Evolutionary conservation across 2,113 vertebrate genomes (phyloP).

Genomic region (Dunckerocampus dactyliophorus): DNA sequence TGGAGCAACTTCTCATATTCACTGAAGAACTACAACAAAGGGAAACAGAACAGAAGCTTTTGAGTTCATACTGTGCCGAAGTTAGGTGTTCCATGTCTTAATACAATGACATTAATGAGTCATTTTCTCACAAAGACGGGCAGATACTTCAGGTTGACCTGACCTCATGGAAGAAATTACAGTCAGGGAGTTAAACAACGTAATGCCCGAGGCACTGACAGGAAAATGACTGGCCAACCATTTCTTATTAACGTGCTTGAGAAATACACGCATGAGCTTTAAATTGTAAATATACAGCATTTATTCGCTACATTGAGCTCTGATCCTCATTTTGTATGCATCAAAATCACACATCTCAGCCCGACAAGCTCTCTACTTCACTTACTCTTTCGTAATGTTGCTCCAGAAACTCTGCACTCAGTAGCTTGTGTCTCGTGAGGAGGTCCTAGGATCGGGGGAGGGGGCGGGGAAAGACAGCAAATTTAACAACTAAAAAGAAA

Average conservation of each 20-base stretch:
- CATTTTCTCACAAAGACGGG: constrained; percentile 14
- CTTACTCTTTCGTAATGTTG: constrained; percentile 94
- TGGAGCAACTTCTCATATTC: constrained; percentile 97
- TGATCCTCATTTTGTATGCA: neutral
- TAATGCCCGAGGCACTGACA: neutral
- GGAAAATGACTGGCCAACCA: neutral
- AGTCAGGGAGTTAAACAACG: neutral
- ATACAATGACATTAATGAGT: constrained; percentile 31
- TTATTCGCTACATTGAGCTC: neutral
- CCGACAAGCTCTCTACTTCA: constrained; percentile 20
- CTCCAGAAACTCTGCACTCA: constrained; percentile 94
- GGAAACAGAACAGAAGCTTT: constrained; percentile 11
- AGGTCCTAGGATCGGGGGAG: constrained; percentile 78
- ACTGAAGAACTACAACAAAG: constrained; percentile 83
- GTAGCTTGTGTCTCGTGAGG: constrained; percentile 92
- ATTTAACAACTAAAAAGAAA: neutral
- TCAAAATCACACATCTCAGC: neutral
- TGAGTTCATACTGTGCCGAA: neutral
- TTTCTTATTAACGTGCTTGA: too few relatives aligned
- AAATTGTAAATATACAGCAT: neutral
- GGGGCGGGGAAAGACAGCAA: constrained; percentile 13
- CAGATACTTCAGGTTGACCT: constrained; percentile 28
- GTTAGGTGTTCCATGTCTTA: constrained; percentile 19
- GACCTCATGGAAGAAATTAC: neutral
- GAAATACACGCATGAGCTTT: neutral